Percentiles rank a stretch among this genome's conserved stretches.
Evolutionary conservation across 2,888 invertebrate genomes (phyloP).

Genomic region (Disparrhopalites patrizii): DNA sequence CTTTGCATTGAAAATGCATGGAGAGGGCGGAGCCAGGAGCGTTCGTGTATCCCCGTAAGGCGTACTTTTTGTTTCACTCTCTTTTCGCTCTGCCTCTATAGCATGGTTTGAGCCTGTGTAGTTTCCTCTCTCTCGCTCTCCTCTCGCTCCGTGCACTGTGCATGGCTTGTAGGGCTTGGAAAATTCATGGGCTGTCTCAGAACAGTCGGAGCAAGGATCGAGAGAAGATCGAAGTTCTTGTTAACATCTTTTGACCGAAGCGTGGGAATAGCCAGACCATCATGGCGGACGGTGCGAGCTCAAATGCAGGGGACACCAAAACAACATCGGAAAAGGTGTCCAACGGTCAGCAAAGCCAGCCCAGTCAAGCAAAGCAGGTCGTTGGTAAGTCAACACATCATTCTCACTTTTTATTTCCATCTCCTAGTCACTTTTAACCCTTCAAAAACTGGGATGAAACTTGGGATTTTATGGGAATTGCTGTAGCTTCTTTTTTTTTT

Average conservation of each 20-base stretch:
- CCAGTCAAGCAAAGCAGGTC: conserved; percentile 24
- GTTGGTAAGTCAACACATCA: conserved; percentile 25
- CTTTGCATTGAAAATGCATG: not conserved
- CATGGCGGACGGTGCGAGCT: conserved; percentile 32
- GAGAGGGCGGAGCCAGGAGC: not conserved
- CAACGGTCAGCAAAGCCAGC: conserved; percentile 28
- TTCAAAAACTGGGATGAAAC: too few species aligned
- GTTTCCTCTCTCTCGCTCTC: not conserved
- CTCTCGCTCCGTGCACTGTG: not conserved
- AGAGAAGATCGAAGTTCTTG: conserved; percentile 23
- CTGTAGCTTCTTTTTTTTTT: too few species aligned
- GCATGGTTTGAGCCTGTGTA: too few species aligned
- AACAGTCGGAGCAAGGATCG: conserved; percentile 26
- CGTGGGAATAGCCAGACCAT: conserved; percentile 29
- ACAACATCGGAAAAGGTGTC: conserved; percentile 28
- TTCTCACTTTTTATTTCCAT: not conserved
- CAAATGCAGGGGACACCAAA: conserved; percentile 24
- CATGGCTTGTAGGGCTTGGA: conserved; percentile 4
- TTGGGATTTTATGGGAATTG: too few species aligned
- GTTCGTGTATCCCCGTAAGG: not conserved
- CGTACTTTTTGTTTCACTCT: not conserved
- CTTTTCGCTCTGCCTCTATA: not conserved
- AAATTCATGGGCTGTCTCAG: conserved; percentile 12
- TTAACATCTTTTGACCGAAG: conserved; percentile 22
- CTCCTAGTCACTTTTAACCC: too few species aligned